A percentile compares a stretch with the other conserved stretches of the same genome.
phyloP scores from a whole-genome alignment of 2,113 vertebrate species.

The Cranoglanis bouderius region DNA sequence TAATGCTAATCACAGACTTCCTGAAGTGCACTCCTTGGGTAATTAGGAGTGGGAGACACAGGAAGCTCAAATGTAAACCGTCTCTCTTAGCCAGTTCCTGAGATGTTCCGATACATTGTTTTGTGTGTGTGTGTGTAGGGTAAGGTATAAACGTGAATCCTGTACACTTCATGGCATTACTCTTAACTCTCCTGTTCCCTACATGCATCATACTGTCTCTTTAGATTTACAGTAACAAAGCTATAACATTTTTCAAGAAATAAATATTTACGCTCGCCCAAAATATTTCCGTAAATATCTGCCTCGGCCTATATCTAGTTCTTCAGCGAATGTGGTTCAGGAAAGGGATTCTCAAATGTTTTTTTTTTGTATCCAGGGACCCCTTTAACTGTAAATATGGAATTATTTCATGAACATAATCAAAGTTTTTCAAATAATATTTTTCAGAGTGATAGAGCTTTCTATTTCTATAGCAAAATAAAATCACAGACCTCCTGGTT shows the following conservation, averaged over 20 bases:
- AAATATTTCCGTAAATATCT: background rate
- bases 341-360: background rate
- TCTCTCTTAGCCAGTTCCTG: slow-evolving; percentile 56
- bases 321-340: background rate
- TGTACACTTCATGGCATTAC: background rate
- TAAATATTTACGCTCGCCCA: no score
- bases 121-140: slow-evolving; percentile 25
- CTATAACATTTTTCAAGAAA: no score
- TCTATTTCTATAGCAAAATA: background rate
- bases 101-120: slow-evolving; percentile 44
- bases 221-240: background rate
- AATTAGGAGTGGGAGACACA: slow-evolving; percentile 60
- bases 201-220: background rate
- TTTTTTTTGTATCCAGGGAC: background rate
- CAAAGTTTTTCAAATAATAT: background rate
- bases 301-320: background rate
- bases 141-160: background rate
- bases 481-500: no score
- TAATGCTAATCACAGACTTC: slow-evolving; percentile 71
- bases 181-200: background rate
- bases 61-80: slow-evolving; percentile 67
- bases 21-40: slow-evolving; percentile 60
- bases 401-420: background rate
- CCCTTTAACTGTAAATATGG: background rate
- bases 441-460: background rate